Conservation (phyloP, 2,888 invertebrate genomes). For the Chloromyia formosa region DNA sequence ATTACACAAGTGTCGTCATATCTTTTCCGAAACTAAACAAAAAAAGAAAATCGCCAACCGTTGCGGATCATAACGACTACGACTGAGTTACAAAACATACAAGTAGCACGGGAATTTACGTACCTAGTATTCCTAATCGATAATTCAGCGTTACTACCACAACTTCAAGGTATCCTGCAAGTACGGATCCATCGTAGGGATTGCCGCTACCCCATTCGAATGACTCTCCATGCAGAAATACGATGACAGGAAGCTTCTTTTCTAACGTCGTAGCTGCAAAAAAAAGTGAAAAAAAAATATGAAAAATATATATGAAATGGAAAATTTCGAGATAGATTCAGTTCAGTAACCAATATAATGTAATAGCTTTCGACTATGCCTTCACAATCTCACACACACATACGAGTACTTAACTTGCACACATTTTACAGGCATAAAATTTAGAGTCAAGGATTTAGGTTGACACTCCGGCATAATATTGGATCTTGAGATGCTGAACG, state of each 20-base stretch:
- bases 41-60: too few species aligned
- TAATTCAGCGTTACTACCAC: slow-evolving; percentile 98
- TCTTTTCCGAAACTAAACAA: too few species aligned
- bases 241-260: slow-evolving; percentile 64
- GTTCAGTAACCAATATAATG: slow-evolving; percentile 28
- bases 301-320: too few species aligned
- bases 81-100: too few species aligned
- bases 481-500: neutral
- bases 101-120: slow-evolving; percentile 58
- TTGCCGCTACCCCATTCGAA: slow-evolving; percentile 97
- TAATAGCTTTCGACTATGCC: neutral
- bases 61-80: too few species aligned
- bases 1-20: too few species aligned
- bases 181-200: slow-evolving; percentile 94
- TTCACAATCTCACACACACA: neutral
- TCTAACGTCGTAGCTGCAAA: slow-evolving; percentile 61
- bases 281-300: neutral
- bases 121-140: slow-evolving; percentile 88
- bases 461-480: slow-evolving; percentile 21
- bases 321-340: neutral
- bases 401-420: too few species aligned
- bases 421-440: neutral
- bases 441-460: slow-evolving; percentile 32
- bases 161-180: slow-evolving; percentile 89
- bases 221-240: slow-evolving; percentile 67